phyloP scores from a whole-genome alignment of 2,113 vertebrate genomes.

The Myrmophylax atrothorax region DNA sequence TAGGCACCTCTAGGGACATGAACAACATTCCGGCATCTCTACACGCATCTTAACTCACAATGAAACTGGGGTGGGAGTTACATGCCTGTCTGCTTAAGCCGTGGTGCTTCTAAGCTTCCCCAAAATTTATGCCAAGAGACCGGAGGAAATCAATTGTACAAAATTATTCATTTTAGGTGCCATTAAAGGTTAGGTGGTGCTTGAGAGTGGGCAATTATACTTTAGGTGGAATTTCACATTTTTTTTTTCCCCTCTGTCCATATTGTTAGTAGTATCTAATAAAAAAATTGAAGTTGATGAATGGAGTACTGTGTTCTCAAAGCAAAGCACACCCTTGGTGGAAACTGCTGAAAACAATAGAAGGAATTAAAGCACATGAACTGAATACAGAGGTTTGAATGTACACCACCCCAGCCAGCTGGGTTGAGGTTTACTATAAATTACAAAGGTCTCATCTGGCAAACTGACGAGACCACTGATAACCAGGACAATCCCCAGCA shows the following conservation, averaged over 20 bases:
- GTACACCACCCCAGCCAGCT: neutral
- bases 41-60: neutral
- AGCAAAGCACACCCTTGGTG: slow-evolving; percentile 12
- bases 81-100: neutral
- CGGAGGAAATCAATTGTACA: neutral
- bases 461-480: neutral
- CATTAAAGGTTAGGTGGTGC: slow-evolving; percentile 20
- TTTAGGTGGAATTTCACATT: neutral
- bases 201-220: neutral
- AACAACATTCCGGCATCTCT: neutral
- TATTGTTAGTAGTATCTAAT: neutral
- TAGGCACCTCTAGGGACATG: neutral
- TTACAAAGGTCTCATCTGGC: neutral
- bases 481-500: neutral
- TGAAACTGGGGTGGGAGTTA: neutral
- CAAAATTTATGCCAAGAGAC: neutral
- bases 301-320: slow-evolving; percentile 14
- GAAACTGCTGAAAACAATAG: slow-evolving; percentile 45
- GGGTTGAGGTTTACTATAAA: neutral
- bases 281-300: neutral
- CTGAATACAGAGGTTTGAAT: neutral
- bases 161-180: slow-evolving; percentile 6
- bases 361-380: slow-evolving; percentile 41
- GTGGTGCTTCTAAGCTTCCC: neutral
- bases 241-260: neutral